phyloP scores from a whole-genome alignment of 2,888 invertebrate genomes.

The Pollenia amentaria region DNA sequence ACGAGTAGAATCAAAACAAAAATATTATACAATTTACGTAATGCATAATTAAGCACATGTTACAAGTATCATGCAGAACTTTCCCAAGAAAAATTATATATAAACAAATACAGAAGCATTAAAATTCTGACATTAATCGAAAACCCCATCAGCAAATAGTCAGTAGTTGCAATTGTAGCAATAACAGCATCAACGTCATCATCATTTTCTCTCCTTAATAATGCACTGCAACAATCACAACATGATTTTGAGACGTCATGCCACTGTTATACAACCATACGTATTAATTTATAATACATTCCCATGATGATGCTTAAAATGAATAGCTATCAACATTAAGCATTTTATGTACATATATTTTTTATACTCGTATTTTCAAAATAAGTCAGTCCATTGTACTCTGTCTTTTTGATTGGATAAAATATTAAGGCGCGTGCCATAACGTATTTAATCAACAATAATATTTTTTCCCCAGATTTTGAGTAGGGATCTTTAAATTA shows the following conservation, averaged over 20 bases:
- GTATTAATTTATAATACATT: constrained; percentile 27
- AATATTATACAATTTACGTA: constrained; percentile 40
- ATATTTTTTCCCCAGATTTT: neutral
- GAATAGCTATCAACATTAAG: constrained; percentile 46
- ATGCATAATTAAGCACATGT: constrained; percentile 65
- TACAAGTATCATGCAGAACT: constrained; percentile 28
- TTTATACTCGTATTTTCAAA: constrained; percentile 27
- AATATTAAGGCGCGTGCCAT: constrained; percentile 65
- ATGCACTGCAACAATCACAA: constrained; percentile 16
- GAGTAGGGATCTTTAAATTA: too few species aligned
- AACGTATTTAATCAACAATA: constrained; percentile 16
- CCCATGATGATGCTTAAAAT: constrained; percentile 34
- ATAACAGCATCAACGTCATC: constrained; percentile 1
- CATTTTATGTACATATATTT: constrained; percentile 15
- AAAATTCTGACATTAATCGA: neutral
- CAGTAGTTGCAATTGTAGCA: constrained; percentile 17
- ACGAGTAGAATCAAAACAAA: constrained; percentile 46
- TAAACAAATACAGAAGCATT: neutral
- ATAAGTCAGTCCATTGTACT: constrained; percentile 58
- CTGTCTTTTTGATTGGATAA: neutral
- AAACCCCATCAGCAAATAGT: constrained; percentile 4
- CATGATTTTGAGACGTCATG: constrained; percentile 27
- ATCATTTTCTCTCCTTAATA: constrained; percentile 12
- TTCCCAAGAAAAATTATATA: constrained; percentile 20
- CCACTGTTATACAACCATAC: neutral